Conservation (phyloP, 2,113 vertebrate species). For the Jaculus jaculus region DNA sequence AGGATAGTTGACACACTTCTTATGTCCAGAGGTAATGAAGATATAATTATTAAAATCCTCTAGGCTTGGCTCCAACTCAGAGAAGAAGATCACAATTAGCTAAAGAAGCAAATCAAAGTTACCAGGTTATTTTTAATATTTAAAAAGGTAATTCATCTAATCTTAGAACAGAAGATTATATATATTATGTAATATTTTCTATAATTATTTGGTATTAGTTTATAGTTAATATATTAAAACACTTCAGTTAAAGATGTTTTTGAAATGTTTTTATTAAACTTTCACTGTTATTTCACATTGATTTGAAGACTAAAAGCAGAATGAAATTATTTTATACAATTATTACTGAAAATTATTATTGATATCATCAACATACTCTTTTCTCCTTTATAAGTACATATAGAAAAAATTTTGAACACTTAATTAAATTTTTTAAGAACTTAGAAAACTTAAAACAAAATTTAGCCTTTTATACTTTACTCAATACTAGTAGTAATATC, state of each 20-base stretch:
- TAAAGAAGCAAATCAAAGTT: neutral
- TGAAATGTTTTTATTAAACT: neutral
- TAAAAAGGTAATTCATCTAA: neutral
- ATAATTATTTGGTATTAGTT: neutral
- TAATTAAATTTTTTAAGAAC: slow-evolving; percentile 26
- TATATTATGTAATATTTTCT: neutral
- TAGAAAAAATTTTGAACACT: neutral
- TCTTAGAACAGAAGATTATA: neutral
- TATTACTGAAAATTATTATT: slow-evolving; percentile 13
- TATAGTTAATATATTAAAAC: neutral
- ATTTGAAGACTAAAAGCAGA: neutral
- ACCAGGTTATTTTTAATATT: neutral
- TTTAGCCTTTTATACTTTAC: slow-evolving; percentile 18
- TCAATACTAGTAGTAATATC: neutral
- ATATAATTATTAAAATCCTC: neutral
- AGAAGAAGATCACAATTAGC: neutral
- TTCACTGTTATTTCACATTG: neutral
- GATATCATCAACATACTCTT: neutral
- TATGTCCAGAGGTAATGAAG: neutral
- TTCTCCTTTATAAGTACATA: neutral
- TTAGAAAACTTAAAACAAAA: slow-evolving; percentile 22
- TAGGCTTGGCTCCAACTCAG: neutral
- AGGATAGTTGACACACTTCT: neutral
- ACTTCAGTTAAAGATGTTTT: neutral
- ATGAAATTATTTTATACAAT: slow-evolving; percentile 14